A percentile compares a stretch with the other conserved stretches of the same genome.
These are phyloP conservation scores for Caenorhabditis latens DNA, from an alignment of 1,140 invertebrate species.

Conservation along the genomic window DNA sequence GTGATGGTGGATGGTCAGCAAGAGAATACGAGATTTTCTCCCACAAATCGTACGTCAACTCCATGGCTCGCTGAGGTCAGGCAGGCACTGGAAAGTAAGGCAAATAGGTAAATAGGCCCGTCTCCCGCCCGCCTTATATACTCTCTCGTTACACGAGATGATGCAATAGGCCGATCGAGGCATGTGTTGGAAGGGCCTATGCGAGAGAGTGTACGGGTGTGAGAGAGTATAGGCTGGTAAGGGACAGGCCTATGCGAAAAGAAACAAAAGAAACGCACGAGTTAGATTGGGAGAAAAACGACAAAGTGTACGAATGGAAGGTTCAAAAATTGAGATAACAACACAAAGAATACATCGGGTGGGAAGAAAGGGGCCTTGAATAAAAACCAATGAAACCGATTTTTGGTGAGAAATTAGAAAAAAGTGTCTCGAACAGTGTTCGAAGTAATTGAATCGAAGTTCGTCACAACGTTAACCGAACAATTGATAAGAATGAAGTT, in stretches of 20 bases:
- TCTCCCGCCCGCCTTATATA: constrained; percentile 27
- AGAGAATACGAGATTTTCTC: constrained; percentile 14
- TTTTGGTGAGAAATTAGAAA: background rate
- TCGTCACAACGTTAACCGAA: no score
- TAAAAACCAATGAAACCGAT: background rate
- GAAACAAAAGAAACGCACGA: constrained; percentile 29
- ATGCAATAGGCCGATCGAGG: constrained; percentile 41
- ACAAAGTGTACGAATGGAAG: background rate
- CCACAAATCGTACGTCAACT: constrained; percentile 29
- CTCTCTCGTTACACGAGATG: constrained; percentile 41
- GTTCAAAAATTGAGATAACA: constrained; percentile 42
- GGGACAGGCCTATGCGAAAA: constrained; percentile 24
- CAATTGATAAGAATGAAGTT: no score
- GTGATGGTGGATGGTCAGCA: constrained; percentile 28
- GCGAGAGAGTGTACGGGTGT: background rate
- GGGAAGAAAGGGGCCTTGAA: background rate
- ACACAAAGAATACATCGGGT: background rate
- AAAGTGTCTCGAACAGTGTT: no score
- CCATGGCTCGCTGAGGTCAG: constrained; percentile 3
- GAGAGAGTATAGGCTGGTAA: constrained; percentile 33
- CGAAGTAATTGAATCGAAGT: no score
- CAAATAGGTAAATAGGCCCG: constrained; percentile 25
- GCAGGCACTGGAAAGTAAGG: background rate
- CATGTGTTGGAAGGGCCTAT: constrained; percentile 48
- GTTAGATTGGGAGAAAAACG: background rate